Percentiles rank a stretch among this genome's conserved stretches.
Evolutionary conservation across 2,797 vertebrate species (phyloP).

Genomic region (Sciurus vulgaris): DNA sequence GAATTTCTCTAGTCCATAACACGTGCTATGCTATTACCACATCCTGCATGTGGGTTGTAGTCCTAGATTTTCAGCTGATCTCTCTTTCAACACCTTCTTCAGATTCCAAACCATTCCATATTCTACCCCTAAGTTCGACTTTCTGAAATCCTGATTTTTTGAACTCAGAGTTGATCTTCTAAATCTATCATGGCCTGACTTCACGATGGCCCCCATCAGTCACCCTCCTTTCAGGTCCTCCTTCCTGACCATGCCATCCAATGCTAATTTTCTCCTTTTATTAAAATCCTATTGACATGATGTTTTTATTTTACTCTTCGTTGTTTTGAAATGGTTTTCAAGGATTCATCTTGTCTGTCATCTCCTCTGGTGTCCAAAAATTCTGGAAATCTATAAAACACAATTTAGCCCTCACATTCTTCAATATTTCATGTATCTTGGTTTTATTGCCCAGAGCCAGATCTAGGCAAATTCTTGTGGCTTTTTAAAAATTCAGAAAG

Average conservation of each 20-base stretch:
- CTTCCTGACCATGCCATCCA: background rate
- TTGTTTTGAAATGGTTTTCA: background rate
- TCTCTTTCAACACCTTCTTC: background rate
- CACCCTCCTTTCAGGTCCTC: background rate
- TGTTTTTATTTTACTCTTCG: background rate
- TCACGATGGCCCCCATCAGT: fast-evolving
- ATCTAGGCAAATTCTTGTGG: background rate
- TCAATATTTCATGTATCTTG: background rate
- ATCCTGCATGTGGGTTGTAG: background rate
- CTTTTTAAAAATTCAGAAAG: slow-evolving; percentile 36
- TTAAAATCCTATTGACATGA: background rate
- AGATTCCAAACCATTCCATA: background rate
- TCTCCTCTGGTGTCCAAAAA: background rate
- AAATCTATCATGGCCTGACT: background rate
- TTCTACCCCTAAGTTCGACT: background rate
- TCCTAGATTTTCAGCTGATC: background rate
- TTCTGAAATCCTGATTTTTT: background rate
- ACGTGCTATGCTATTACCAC: fast-evolving
- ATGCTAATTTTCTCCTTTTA: background rate
- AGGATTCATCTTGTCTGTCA: background rate
- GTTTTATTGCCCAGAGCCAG: background rate
- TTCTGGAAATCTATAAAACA: background rate
- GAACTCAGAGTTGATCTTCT: background rate
- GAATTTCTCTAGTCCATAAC: background rate
- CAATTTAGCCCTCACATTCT: background rate